A percentile compares a stretch with the other conserved stretches of the same genome.
These are phyloP conservation scores for Nymphalis polychloros DNA, from an alignment of 2,888 invertebrate genomes.

Conservation along the genomic window DNA sequence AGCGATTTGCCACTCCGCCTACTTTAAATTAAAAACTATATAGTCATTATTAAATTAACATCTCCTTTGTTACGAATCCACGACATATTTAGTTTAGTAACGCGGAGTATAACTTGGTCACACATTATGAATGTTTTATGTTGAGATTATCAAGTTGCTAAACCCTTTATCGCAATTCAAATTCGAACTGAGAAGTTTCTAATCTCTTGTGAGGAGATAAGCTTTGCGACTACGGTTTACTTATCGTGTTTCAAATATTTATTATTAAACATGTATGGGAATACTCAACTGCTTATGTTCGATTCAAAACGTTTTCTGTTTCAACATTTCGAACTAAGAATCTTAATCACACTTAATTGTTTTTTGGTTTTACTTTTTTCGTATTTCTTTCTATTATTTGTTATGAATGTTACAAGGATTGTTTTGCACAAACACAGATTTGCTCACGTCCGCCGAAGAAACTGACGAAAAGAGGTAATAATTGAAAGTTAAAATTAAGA, in stretches of 20 bases:
- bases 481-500: too few species aligned
- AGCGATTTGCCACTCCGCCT: too few species aligned
- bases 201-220: slow-evolving; percentile 62
- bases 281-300: not conserved
- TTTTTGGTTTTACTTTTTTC: not conserved
- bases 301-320: not conserved
- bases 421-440: too few species aligned
- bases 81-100: not conserved
- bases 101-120: not conserved
- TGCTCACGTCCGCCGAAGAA: too few species aligned
- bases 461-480: too few species aligned
- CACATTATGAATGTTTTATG: slow-evolving; percentile 20
- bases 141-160: slow-evolving; percentile 43
- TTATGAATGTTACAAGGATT: too few species aligned
- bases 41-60: not conserved
- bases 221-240: slow-evolving; percentile 53
- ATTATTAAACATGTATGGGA: slow-evolving; percentile 44
- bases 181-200: slow-evolving; percentile 54
- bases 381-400: too few species aligned
- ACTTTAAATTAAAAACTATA: too few species aligned
- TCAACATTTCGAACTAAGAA: not conserved
- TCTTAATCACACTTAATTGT: not conserved
- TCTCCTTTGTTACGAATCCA: not conserved
- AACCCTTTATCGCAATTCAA: slow-evolving; percentile 52
- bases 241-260: slow-evolving; percentile 56